Evolutionary conservation across 2,888 invertebrate genomes (phyloP).

Genomic region (Brachyptera risi): DNA sequence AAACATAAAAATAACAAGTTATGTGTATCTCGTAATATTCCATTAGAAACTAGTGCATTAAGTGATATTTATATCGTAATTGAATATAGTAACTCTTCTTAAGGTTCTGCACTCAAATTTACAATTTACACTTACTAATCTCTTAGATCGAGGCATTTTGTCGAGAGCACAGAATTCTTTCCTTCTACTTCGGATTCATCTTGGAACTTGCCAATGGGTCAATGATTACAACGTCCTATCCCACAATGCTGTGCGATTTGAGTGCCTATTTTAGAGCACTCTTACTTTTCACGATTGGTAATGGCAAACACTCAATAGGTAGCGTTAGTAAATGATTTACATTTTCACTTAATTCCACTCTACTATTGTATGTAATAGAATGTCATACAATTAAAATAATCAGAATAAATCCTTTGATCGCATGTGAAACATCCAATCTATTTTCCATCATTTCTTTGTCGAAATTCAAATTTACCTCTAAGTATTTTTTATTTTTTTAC

Average conservation of each 20-base stretch:
- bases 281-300: too few relatives aligned
- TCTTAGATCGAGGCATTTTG: slow-evolving; percentile 46
- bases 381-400: too few relatives aligned
- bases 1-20: slow-evolving; percentile 44
- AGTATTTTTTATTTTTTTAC: too few relatives aligned
- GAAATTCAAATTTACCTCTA: too few relatives aligned
- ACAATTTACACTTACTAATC: slow-evolving; percentile 43
- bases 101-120: neutral
- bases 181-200: slow-evolving; percentile 35
- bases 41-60: slow-evolving; percentile 19
- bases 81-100: neutral
- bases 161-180: slow-evolving; percentile 30
- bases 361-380: too few relatives aligned
- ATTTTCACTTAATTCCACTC: too few relatives aligned
- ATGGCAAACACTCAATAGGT: neutral
- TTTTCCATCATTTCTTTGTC: too few relatives aligned
- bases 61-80: neutral
- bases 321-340: too few relatives aligned
- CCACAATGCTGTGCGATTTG: slow-evolving; percentile 41
- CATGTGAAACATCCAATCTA: too few relatives aligned
- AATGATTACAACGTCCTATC: too few relatives aligned
- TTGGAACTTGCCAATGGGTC: slow-evolving; percentile 36
- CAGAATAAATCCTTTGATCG: too few relatives aligned
- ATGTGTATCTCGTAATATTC: slow-evolving; percentile 32
- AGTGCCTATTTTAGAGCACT: too few relatives aligned